phyloP scores from a whole-genome alignment of 2,113 vertebrate genomes.

The Mellivora capensis region DNA sequence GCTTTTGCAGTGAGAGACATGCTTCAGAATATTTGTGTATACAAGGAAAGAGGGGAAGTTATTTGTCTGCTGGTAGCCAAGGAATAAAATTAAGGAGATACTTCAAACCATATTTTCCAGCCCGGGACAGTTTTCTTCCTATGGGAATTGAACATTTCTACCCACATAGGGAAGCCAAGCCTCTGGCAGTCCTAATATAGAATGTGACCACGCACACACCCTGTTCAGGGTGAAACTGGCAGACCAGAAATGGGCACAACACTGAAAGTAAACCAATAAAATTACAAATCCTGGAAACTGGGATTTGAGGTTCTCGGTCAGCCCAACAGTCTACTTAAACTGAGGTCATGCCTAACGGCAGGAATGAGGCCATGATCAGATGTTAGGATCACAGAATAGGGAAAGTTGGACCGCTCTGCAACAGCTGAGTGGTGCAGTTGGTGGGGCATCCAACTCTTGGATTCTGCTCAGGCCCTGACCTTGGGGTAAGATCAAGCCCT shows the following conservation, averaged over 20 bases:
- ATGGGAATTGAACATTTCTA: background rate
- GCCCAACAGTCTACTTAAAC: background rate
- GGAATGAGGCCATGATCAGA: background rate
- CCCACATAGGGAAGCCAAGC: fast-evolving
- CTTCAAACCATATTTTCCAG: background rate
- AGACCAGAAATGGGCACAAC: background rate
- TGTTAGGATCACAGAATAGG: background rate
- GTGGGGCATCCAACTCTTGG: no score
- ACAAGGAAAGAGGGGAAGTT: background rate
- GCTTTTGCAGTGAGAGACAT: background rate
- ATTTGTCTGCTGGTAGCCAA: background rate
- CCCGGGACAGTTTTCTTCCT: background rate
- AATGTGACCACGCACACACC: background rate
- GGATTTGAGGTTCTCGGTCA: background rate
- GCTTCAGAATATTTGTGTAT: background rate
- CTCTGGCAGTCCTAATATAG: background rate
- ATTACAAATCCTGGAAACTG: background rate
- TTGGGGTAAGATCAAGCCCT: no score
- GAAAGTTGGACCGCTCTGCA: background rate
- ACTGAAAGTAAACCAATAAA: background rate
- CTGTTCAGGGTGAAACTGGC: background rate
- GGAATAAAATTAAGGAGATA: background rate
- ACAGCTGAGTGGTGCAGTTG: no score
- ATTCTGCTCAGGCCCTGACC: no score
- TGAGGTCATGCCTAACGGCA: background rate